Percentiles rank a stretch among this genome's conserved stretches.
Evolutionary conservation across 1,140 invertebrate species (phyloP).

Genomic region (Samia ricini): DNA sequence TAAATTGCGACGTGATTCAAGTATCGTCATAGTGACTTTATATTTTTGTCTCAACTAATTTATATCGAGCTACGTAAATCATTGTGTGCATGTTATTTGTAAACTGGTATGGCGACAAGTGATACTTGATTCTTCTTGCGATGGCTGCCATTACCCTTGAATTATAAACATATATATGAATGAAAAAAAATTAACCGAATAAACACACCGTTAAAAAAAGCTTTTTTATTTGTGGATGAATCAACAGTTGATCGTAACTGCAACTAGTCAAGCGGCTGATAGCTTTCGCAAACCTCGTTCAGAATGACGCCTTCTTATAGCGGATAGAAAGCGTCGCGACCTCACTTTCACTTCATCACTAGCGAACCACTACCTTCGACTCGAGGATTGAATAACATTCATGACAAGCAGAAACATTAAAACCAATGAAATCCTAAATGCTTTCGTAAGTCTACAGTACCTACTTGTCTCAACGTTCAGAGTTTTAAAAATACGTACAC

Average conservation of each 20-base stretch:
- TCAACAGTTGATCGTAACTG: neutral
- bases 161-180: neutral
- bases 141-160: neutral
- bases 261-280: slow-evolving; percentile 5
- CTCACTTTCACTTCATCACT: slow-evolving; percentile 64
- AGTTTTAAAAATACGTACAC: neutral
- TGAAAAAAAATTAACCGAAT: no score
- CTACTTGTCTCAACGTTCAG: no score
- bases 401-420: neutral
- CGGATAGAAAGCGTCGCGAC: slow-evolving; percentile 70
- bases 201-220: no score
- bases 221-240: neutral
- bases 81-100: neutral
- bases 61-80: no score
- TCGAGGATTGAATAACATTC: slow-evolving; percentile 1
- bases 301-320: slow-evolving; percentile 21
- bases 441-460: no score
- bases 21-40: no score
- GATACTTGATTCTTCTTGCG: neutral
- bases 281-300: slow-evolving; percentile 51
- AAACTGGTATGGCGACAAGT: neutral
- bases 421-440: neutral
- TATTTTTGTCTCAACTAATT: no score
- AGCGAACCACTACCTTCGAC: slow-evolving; percentile 14
- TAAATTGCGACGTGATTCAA: no score